phyloP scores from a whole-genome alignment of 2,113 vertebrate genomes.

The Oophaga pumilio region DNA sequence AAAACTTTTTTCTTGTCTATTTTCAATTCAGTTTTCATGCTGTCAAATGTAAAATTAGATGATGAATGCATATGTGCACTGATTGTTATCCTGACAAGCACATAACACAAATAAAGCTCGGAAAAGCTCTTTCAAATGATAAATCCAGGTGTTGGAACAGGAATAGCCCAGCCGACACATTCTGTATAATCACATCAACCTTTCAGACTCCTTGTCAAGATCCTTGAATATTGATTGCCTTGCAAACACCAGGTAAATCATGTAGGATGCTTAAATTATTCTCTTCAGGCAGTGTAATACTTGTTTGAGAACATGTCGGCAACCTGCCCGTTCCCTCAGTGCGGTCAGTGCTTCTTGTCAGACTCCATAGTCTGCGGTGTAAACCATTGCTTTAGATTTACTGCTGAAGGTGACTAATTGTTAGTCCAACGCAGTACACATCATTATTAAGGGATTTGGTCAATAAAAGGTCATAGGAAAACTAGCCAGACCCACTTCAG shows the following conservation, averaged over 20 bases:
- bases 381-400: constrained; percentile 49
- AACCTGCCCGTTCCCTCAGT: constrained; percentile 32
- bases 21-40: constrained; percentile 6
- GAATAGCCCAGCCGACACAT: constrained; percentile 41
- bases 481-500: constrained; percentile 24
- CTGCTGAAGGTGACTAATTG: constrained; percentile 45
- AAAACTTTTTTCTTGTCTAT: not conserved
- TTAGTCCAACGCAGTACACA: constrained; percentile 45
- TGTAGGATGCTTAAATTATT: constrained; percentile 46
- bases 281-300: constrained; percentile 36
- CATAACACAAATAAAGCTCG: constrained; percentile 35
- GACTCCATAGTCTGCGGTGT: constrained; percentile 40
- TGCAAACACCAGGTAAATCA: constrained; percentile 54
- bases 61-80: constrained; percentile 29
- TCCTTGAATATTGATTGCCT: constrained; percentile 51
- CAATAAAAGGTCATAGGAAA: constrained; percentile 43
- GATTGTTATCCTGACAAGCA: constrained; percentile 36
- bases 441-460: constrained; percentile 45
- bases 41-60: constrained; percentile 20
- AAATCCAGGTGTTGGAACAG: constrained; percentile 45
- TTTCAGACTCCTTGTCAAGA: constrained; percentile 49
- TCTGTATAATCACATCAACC: constrained; percentile 50
- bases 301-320: constrained; percentile 44
- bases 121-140: constrained; percentile 33
- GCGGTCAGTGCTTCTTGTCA: constrained; percentile 41